Evolutionary conservation across 2,113 vertebrate genomes (phyloP).

Genomic region (Cercocebus atys): DNA sequence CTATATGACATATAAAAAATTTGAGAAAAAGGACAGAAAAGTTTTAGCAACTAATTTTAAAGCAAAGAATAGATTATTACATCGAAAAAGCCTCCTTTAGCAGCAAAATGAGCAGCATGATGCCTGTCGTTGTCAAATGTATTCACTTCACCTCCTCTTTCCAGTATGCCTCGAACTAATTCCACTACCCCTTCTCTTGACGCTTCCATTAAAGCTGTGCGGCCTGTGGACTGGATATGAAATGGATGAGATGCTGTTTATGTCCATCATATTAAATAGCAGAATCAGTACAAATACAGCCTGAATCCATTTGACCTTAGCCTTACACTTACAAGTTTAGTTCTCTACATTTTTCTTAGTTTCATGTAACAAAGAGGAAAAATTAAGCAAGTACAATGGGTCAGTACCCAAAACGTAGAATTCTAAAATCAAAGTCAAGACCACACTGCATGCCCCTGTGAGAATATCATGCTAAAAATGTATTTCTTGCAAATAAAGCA

Average conservation of each 20-base stretch:
- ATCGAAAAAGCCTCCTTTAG: conserved; percentile 93
- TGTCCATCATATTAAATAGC: neutral
- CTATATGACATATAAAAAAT: neutral
- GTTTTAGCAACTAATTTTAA: conserved; percentile 2
- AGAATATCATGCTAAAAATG: neutral
- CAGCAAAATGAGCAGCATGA: conserved; percentile 92
- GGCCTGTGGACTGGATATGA: conserved; percentile 87
- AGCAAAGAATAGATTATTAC: conserved; percentile 81
- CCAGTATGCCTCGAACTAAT: conserved; percentile 89
- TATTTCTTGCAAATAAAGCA: neutral
- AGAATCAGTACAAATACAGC: neutral
- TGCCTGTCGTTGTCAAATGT: conserved; percentile 86
- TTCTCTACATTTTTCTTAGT: neutral
- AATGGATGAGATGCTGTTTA: neutral
- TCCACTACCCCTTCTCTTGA: conserved; percentile 86
- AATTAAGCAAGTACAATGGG: neutral
- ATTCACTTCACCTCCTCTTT: conserved; percentile 88
- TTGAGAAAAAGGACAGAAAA: neutral
- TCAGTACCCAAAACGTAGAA: neutral
- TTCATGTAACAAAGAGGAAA: neutral
- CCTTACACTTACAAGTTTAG: neutral
- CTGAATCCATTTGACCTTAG: neutral
- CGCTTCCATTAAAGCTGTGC: conserved; percentile 93
- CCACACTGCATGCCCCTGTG: neutral
- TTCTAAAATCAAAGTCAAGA: neutral